Base-by-base conservation (phyloP, 1,140 invertebrate species). In the Conus ventricosus region DNA sequence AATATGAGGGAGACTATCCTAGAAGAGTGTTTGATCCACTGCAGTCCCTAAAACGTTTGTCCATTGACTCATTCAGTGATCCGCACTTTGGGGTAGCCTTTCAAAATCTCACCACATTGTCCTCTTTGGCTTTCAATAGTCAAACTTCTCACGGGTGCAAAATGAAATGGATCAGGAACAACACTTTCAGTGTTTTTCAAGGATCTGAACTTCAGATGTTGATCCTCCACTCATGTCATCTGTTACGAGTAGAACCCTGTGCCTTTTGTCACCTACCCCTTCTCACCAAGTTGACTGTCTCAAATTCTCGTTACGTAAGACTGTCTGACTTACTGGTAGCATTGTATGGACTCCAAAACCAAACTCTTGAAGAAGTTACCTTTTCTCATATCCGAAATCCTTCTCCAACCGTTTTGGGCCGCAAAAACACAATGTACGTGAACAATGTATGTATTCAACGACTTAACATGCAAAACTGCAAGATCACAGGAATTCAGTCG, bases 341-440 rank as follows among this genome's bases (percentile, higher is more conserved):
- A n/a, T 27, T 84, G 55, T 84, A 84, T 54, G 82, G 82, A 27
- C 23, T 84, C 5, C 82, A 84, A 53, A 60, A 84, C 57, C 82
- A 84, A 20, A 60, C 82, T 3, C 23, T 84, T 6, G 23, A 60
- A 25, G 27, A 53, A 4, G 25, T 84, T 7, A 53, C n/a, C 25
- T 63, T 84, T 23, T 7, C 13, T 23, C 7, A 4, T 20, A 11
- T n/a, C 13, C 54, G n/a, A n/a, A 5, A 53, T 63, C 55, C 13
- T 7, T 5, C 23, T 25, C 82, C 82, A 15, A 84, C 54, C 7
- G 17, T 84, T 7, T 20, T 84, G 55, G 82, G 63, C 54, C 5
- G 10, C 27, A 84, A 6, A 25, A 63, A 3, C 25, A 63, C n/a
- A 7, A 60, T 4, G 82, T 84, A 63, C 25, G 5, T 84, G 23